phyloP scores from a whole-genome alignment of 2,888 invertebrate genomes.

The Girardia tigrina region DNA sequence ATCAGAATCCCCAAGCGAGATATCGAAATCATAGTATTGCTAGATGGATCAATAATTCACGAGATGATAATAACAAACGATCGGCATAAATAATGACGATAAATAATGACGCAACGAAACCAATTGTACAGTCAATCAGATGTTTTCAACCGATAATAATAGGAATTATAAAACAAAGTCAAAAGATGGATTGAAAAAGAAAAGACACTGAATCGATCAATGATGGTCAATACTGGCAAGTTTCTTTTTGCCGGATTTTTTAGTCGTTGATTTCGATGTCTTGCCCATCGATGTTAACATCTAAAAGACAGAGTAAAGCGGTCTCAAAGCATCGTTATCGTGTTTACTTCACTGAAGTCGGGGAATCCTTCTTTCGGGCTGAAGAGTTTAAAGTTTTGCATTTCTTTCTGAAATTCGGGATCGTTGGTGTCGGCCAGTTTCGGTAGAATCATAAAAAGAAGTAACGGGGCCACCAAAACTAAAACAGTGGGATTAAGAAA shows the following conservation, averaged over 20 bases:
- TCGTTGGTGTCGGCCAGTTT: slow-evolving; percentile 79
- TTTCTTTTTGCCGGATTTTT: slow-evolving; percentile 14
- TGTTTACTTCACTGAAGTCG: slow-evolving; percentile 86
- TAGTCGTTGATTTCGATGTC: neutral
- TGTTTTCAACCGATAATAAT: too few relatives aligned
- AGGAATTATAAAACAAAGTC: too few relatives aligned
- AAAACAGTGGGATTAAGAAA: slow-evolving; percentile 88
- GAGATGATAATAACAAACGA: too few relatives aligned
- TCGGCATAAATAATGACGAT: too few relatives aligned
- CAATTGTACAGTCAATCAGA: too few relatives aligned
- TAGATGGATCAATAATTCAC: too few relatives aligned
- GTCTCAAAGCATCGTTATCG: neutral
- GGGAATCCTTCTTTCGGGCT: slow-evolving; percentile 64
- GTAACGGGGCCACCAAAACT: slow-evolving; percentile 83
- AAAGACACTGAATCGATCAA: too few relatives aligned
- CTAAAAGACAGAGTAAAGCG: neutral
- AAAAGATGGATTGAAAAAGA: too few relatives aligned
- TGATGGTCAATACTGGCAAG: neutral
- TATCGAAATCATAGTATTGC: too few relatives aligned
- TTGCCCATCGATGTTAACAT: neutral
- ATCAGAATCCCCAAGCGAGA: too few relatives aligned
- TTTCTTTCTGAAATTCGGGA: slow-evolving; percentile 76
- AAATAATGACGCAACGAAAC: too few relatives aligned
- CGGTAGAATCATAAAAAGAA: slow-evolving; percentile 77
- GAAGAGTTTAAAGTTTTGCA: slow-evolving; percentile 57